These are phyloP conservation scores for Urocynchramus pylzowi DNA, from an alignment of 2,113 vertebrate genomes.

Conservation along the genomic window DNA sequence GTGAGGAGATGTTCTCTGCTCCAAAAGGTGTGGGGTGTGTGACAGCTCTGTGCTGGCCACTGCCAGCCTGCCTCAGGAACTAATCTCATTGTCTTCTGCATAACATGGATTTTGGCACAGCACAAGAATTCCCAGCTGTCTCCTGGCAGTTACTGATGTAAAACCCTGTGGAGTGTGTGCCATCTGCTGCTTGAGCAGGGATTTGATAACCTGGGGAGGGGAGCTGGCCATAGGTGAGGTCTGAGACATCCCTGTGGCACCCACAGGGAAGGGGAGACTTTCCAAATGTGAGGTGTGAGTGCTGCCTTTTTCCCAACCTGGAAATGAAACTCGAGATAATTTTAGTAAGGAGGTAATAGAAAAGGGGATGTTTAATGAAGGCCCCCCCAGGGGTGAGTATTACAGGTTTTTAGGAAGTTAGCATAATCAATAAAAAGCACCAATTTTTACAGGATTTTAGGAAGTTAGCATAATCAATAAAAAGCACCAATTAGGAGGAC, in stretches of 20 bases:
- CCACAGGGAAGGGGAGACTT: accelerated
- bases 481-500: neutral
- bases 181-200: neutral
- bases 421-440: neutral
- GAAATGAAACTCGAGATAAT: neutral
- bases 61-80: neutral
- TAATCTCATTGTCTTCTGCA: neutral
- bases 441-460: neutral
- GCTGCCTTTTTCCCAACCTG: neutral
- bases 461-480: neutral
- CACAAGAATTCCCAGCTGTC: neutral
- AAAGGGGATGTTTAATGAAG: neutral
- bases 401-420: neutral
- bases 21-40: neutral
- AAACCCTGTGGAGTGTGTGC: neutral
- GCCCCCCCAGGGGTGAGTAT: no score
- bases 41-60: neutral
- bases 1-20: neutral
- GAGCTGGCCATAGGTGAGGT: accelerated
- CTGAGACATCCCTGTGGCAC: neutral
- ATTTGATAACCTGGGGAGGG: neutral
- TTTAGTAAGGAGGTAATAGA: neutral
- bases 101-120: neutral
- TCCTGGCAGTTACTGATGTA: neutral
- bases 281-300: accelerated